Conservation (phyloP, 2,797 vertebrate genomes). For the Delichon dasypus region DNA sequence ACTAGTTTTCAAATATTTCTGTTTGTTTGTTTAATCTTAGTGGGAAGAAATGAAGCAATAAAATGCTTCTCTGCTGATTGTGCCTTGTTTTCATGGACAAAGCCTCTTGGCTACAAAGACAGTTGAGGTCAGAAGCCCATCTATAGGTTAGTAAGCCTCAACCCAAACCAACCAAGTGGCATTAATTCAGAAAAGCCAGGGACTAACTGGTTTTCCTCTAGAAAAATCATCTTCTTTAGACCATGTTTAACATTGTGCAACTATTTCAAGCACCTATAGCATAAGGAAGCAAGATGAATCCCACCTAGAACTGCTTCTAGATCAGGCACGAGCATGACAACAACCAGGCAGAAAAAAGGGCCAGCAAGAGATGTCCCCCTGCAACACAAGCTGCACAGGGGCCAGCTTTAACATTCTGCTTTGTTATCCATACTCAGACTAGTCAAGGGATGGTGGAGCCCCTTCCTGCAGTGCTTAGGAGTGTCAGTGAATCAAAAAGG, state of each 20-base stretch:
- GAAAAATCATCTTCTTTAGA: not conserved
- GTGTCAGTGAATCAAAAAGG: not conserved
- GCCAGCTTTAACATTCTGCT: not conserved
- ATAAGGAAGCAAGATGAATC: not conserved
- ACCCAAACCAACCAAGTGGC: not conserved
- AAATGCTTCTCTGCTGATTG: not conserved
- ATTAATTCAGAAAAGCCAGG: not conserved
- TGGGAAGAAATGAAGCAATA: not conserved
- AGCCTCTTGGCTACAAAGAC: not conserved
- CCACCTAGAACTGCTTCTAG: not conserved
- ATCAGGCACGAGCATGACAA: fast-evolving
- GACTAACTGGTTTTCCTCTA: not conserved
- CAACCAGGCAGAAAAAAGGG: not conserved
- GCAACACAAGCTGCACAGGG: not conserved
- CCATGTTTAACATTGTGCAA: not conserved
- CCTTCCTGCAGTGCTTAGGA: not conserved
- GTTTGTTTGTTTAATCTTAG: not conserved
- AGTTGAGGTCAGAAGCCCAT: not conserved
- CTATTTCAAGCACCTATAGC: not conserved
- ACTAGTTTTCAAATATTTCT: not conserved
- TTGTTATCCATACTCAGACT: not conserved
- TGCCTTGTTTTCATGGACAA: not conserved
- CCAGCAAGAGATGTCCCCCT: not conserved
- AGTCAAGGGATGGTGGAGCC: not conserved
- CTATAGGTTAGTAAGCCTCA: not conserved